A percentile compares a stretch with the other conserved stretches of the same genome.
phyloP scores from a whole-genome alignment of 2,797 vertebrate genomes.

The Falco biarmicus region DNA sequence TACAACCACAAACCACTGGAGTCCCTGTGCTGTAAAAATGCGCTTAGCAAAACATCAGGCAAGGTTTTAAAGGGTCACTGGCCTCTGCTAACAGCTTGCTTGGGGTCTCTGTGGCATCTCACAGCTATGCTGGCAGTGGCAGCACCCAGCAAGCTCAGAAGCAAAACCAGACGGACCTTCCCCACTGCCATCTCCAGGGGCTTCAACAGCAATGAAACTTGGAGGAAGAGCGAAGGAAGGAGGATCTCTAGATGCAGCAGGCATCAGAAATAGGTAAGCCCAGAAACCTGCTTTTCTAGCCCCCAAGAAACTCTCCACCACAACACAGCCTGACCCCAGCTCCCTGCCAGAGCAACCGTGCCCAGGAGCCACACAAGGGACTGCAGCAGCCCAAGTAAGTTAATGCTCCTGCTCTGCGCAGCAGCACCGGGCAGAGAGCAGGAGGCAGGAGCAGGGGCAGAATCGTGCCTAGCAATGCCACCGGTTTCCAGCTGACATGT shows the following conservation, averaged over 20 bases:
- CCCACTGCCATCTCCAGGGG: neutral
- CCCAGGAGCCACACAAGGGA: rapidly evolving
- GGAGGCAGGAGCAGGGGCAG: neutral
- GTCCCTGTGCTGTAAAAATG: neutral
- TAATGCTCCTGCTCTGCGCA: neutral
- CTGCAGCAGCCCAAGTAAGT: neutral
- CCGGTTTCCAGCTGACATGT: neutral
- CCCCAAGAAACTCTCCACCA: neutral
- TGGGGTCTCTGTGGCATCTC: neutral
- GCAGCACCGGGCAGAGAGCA: neutral
- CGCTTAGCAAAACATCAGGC: neutral
- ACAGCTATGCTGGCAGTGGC: rapidly evolving
- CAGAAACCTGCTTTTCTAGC: neutral
- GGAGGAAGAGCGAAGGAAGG: neutral
- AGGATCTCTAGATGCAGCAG: neutral
- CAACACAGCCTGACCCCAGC: rapidly evolving
- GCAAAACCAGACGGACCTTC: neutral
- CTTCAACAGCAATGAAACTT: neutral
- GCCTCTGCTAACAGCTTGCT: neutral
- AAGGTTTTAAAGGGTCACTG: neutral
- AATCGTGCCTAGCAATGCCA: neutral
- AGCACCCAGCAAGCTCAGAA: neutral
- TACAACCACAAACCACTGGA: neutral
- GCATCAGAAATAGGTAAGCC: neutral
- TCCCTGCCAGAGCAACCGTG: rapidly evolving